Evolutionary conservation across 2,888 invertebrate genomes (phyloP), one percentile per base, ranked within the genome.

Genomic region (Onthophagus sagittarius): DNA sequence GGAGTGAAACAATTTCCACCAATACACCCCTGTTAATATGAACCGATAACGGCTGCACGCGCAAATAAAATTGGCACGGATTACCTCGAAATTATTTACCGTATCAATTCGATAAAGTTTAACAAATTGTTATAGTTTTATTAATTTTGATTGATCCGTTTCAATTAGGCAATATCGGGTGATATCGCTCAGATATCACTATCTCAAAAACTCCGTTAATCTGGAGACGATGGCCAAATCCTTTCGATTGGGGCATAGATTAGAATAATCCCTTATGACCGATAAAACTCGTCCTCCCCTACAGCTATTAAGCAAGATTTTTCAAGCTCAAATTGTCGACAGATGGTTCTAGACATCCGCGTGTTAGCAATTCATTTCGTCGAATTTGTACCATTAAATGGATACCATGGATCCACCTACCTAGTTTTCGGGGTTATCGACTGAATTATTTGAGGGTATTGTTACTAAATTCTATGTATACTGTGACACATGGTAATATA

Each of bases 81-180:
- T 53, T 53, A 53, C 39, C 39, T 7, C 39, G 39, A 53, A 53
- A 53, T 53, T 53, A 53, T 53, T 53, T 53, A 53, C 39, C 39
- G 39, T 53, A 53, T 53, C 39, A 53, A 53, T 53, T 53, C 39
- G 39, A 53, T 53, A 53, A 53, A 53, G 39, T 53, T 53, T 15
- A 62, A 63, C 63, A 63, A 62, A 63, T 71, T 69, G 63, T 70
- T 71, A 70, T 75, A 70, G 63, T 75, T 75, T 69, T 73, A 72
- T 75, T 70, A 70, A 70, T 70, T 62, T 39, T 62, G 62, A 62
- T 70, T 70, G 70, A 62, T 62, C 33, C 70, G 70, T 7, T 70
- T 14, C 33, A 67, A 67, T 67, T 67, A 67, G 39, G 39, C 6
- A 53, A 53, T 53, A 53, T 53, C 39, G 39, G 9, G 2, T 3